Percentiles rank a stretch among this genome's conserved stretches.
Evolutionary conservation across 1,140 invertebrate genomes (phyloP).

Genomic region (Carposina sasakii): DNA sequence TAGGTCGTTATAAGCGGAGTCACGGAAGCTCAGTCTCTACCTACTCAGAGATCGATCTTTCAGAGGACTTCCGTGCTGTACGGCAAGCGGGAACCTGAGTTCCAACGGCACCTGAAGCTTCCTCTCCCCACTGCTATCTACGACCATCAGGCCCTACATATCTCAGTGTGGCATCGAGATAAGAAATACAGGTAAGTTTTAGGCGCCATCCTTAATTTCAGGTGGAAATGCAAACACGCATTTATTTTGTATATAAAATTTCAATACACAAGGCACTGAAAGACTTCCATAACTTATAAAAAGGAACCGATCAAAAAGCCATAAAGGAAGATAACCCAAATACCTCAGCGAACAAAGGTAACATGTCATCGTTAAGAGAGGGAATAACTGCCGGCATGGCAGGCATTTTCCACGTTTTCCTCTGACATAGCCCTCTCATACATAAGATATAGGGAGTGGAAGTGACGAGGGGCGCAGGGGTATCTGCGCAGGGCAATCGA

Average conservation of each 20-base stretch:
- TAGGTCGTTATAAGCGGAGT: constrained; percentile 61
- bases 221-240: neutral
- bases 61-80: constrained; percentile 63
- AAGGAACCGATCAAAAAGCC: neutral
- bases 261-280: neutral
- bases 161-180: constrained; percentile 65
- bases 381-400: constrained; percentile 6
- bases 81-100: constrained; percentile 60
- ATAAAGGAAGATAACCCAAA: neutral
- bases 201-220: neutral
- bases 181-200: constrained; percentile 59
- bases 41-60: constrained; percentile 61
- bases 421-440: constrained; percentile 48
- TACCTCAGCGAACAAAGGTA: neutral
- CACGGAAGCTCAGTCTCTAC: constrained; percentile 43
- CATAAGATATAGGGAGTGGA: constrained; percentile 60
- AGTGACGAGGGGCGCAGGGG: constrained; percentile 39
- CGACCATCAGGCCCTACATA: constrained; percentile 55
- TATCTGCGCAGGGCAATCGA: constrained; percentile 61
- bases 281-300: neutral
- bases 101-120: constrained; percentile 58
- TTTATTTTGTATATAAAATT: neutral
- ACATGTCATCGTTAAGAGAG: constrained; percentile 10
- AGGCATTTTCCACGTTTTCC: constrained; percentile 43
- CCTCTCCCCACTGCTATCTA: constrained; percentile 51